phyloP scores from a whole-genome alignment of 2,797 vertebrate genomes.

The Halcyon badia region DNA sequence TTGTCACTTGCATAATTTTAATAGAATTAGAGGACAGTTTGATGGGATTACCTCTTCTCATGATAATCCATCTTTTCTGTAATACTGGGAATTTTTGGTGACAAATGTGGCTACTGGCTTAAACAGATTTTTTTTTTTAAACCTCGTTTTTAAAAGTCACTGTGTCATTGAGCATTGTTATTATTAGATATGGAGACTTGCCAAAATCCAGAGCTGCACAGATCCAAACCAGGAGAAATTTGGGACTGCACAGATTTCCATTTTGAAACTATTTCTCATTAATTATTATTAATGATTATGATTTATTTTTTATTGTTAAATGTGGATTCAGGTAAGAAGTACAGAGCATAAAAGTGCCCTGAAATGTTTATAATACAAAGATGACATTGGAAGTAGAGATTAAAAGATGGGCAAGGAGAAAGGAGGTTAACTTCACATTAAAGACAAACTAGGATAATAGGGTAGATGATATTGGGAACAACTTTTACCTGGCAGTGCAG shows the following conservation, averaged over 20 bases:
- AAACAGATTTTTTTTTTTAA: conserved; percentile 38
- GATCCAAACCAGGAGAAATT: background rate
- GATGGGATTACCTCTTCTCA: conserved; percentile 51
- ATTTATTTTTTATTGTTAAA: background rate
- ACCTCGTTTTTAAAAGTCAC: conserved; percentile 34
- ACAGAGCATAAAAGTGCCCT: background rate
- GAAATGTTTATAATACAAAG: background rate
- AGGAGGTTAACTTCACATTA: background rate
- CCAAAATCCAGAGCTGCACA: background rate
- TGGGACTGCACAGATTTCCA: background rate
- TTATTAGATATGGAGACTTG: conserved; percentile 16
- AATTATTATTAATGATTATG: conserved; percentile 1
- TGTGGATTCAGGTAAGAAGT: background rate
- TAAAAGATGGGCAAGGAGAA: background rate
- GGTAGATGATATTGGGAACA: background rate
- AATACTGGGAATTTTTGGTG: conserved; percentile 4
- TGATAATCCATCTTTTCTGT: conserved; percentile 60
- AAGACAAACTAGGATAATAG: background rate
- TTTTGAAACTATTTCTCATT: background rate
- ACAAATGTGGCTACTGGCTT: conserved; percentile 15
- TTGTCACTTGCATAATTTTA: conserved; percentile 53
- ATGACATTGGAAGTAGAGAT: background rate
- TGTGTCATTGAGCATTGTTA: conserved; percentile 41
- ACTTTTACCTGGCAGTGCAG: background rate
- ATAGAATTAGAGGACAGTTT: conserved; percentile 72